Conservation (phyloP, 2,113 vertebrate species). For the Engystomops pustulosus region DNA sequence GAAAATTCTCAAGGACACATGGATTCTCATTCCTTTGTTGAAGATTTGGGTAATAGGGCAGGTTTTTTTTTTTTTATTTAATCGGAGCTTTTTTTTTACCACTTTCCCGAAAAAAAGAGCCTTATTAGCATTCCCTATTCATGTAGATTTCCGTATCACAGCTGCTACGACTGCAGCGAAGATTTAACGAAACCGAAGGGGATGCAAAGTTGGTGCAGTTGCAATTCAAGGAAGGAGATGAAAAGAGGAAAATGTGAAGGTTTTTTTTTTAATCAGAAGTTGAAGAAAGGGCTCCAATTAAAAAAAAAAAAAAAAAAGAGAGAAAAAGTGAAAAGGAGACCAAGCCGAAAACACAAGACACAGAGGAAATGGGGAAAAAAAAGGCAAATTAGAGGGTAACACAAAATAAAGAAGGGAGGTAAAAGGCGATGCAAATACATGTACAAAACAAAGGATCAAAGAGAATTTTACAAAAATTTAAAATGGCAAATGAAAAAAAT, state of each 20-base stretch:
- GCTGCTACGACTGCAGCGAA: slow-evolving; percentile 71
- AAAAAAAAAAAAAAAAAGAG: slow-evolving; percentile 49
- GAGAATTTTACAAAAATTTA: slow-evolving; percentile 50
- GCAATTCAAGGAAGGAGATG: slow-evolving; percentile 64
- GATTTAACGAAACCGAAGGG: slow-evolving; percentile 59
- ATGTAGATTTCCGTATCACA: slow-evolving; percentile 67
- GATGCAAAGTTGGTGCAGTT: slow-evolving; percentile 64
- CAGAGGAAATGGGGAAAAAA: slow-evolving; percentile 39
- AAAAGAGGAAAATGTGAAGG: slow-evolving; percentile 60
- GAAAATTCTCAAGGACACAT: slow-evolving; percentile 54
- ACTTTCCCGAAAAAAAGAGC: slow-evolving; percentile 59
- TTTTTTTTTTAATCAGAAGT: slow-evolving; percentile 62
- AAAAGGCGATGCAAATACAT: slow-evolving; percentile 33
- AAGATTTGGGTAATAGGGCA: slow-evolving; percentile 59
- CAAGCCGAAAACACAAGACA: slow-evolving; percentile 49
- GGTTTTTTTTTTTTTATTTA: slow-evolving; percentile 62
- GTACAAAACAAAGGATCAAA: neutral
- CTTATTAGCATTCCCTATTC: slow-evolving; percentile 71
- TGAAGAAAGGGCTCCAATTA: slow-evolving; percentile 62
- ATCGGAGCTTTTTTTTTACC: slow-evolving; percentile 65
- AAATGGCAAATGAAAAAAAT: slow-evolving; percentile 63
- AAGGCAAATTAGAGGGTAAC: slow-evolving; percentile 46
- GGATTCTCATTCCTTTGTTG: slow-evolving; percentile 53
- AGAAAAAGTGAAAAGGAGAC: slow-evolving; percentile 36
- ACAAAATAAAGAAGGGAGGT: neutral